These are phyloP conservation scores for Tetropium fuscum DNA, from an alignment of 2,888 invertebrate species.

Conservation along the genomic window DNA sequence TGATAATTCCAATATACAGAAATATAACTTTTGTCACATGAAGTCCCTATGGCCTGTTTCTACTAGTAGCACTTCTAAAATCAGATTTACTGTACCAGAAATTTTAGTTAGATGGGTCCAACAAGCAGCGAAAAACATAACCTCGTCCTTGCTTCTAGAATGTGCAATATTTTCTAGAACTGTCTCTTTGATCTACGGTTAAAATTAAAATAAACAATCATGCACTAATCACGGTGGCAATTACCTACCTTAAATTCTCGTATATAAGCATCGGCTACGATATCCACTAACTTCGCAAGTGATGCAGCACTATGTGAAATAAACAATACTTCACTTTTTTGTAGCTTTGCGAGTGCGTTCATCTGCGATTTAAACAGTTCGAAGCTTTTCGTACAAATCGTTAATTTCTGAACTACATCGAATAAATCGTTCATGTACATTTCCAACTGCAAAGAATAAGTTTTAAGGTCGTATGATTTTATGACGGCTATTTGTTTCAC, in stretches of 20 bases:
- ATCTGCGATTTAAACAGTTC: conserved; percentile 54
- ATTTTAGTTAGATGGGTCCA: conserved; percentile 68
- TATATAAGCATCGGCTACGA: conserved; percentile 60
- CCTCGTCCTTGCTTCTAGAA: conserved; percentile 58
- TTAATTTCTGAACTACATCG: conserved; percentile 51
- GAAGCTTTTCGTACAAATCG: conserved; percentile 49
- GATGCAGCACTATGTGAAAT: conserved; percentile 54
- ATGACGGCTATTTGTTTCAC: conserved; percentile 63
- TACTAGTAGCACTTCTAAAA: conserved; percentile 60
- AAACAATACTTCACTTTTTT: conserved; percentile 57
- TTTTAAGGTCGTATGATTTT: conserved; percentile 50
- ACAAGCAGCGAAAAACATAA: conserved; percentile 65
- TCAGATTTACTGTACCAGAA: conserved; percentile 51
- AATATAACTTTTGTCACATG: conserved; percentile 16
- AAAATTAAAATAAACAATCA: neutral
- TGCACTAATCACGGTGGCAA: neutral
- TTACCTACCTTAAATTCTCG: conserved; percentile 62
- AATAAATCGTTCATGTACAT: conserved; percentile 50
- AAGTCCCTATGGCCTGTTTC: conserved; percentile 62
- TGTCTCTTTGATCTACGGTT: conserved; percentile 57
- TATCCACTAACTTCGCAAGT: conserved; percentile 50
- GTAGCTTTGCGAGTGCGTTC: conserved; percentile 57
- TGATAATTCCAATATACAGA: neutral
- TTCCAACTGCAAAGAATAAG: conserved; percentile 46
- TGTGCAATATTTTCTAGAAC: conserved; percentile 66